phyloP scores from a whole-genome alignment of 2,888 invertebrate genomes.

The Deilephila elpenor region DNA sequence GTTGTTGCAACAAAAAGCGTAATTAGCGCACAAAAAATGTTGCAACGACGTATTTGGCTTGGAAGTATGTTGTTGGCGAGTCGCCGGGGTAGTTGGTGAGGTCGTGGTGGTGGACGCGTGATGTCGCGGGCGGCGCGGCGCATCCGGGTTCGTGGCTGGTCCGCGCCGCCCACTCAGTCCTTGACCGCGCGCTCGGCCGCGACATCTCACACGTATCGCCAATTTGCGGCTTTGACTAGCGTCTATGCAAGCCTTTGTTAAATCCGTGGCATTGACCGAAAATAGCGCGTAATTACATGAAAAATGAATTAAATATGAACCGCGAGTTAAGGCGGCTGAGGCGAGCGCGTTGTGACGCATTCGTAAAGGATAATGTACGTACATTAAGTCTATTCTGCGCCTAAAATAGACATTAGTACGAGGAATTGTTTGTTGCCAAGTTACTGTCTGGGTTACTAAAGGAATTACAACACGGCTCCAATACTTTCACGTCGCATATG shows the following conservation, averaged over 20 bases:
- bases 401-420: neutral
- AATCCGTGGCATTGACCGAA: constrained; percentile 21
- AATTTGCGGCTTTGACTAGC: constrained; percentile 12
- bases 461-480: neutral
- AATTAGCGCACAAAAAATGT: neutral
- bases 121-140: constrained; percentile 49
- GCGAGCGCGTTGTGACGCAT: neutral
- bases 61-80: neutral
- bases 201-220: constrained; percentile 41
- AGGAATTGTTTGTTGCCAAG: constrained; percentile 1
- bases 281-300: constrained; percentile 13
- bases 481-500: neutral
- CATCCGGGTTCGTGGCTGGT: constrained; percentile 79
- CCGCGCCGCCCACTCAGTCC: constrained; percentile 76
- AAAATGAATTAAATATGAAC: constrained; percentile 13
- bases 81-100: neutral
- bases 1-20: constrained; percentile 39
- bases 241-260: constrained; percentile 19
- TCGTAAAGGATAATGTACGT: neutral
- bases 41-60: neutral
- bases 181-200: constrained; percentile 72
- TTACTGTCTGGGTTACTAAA: neutral
- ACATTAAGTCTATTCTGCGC: neutral
- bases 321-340: too few species aligned
- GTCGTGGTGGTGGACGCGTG: neutral